Conservation (phyloP, 2,113 vertebrate species). For the Bos taurus region ARS-UCD2.0 NC_037334.1:28447501-28448000, state of each 20-base stretch:
- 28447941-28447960: neutral
- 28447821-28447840: neutral
- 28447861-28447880: neutral
- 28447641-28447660: no score
- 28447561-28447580: no score
- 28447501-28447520: no score
- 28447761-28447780: neutral
- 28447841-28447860: neutral
- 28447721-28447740: no score
- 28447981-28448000: neutral
- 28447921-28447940: neutral
- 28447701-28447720: no score
- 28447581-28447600: no score
- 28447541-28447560: no score
- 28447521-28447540: no score
- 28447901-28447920: neutral
- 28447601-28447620: no score
- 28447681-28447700: no score
- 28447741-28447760: neutral
- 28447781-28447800: neutral
- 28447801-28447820: neutral
- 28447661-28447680: no score
- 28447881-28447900: neutral
- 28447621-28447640: no score
- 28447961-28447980: neutral